Base-by-base conservation (phyloP, 2,888 invertebrate species). In the Eilema sororculum region DNA sequence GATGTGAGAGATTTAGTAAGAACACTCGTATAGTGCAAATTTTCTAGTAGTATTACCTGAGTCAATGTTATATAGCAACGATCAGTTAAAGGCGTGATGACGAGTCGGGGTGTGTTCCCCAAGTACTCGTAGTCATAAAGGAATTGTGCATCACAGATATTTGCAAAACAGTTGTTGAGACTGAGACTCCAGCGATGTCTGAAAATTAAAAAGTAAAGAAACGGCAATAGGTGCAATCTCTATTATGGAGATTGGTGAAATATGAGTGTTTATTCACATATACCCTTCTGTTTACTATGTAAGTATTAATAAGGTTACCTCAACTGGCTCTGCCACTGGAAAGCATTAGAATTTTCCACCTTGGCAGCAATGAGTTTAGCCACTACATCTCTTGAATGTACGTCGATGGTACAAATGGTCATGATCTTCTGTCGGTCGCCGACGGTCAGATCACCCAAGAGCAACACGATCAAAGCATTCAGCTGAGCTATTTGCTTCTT, bases 371-470 rank as follows among this genome's bases (percentile, higher is more conserved):
- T 98, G 87, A 99, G 96, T 88, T 98, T 98, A 0, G 97, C 97
- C 0, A 99, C 98, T 10, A 99, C 99, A 89, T 99, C 99, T 85
- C 99, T 96, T 5, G 98, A 98, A 87, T 99, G 99, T 1, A 99
- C 99, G 88, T 98, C 98, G 74, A 98, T 99, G 3, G 99, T 99
- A 91, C 99, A 99, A 84, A 99, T 98, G 0, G 99, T 99, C 98
- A 98, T 99, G 82, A 99, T 98, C 91, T 99, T 99, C 91, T 98
- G 98, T 20, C 99, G 96, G 84, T 99, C 98, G 2, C 98, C 98
- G 0, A 96, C 95, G 0, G 97, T 96, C 75, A 99, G 93, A 81
- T 99, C 98, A 0, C 98, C 98, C 77, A 99, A 92, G 67, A 99
- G 92, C 67, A 98, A 94, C 10, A 96, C 95, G 78, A 99, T 99